Evolutionary conservation across 2,113 vertebrate genomes (phyloP), one percentile per base, ranked within the genome.

Genomic region (Phalacrocorax brasilianus): DNA sequence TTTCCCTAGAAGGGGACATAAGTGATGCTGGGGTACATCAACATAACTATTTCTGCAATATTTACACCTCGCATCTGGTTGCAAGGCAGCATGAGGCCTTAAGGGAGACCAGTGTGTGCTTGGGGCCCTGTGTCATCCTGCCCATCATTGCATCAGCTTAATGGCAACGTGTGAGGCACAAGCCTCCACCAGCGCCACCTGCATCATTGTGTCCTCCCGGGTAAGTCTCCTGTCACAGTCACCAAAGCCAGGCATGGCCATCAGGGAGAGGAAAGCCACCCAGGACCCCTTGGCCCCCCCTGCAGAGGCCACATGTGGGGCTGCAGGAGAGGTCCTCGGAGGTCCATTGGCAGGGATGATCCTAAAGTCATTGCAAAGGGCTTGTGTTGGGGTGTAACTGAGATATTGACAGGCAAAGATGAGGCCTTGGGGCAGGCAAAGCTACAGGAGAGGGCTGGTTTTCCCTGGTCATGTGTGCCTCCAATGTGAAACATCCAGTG

Each of bases 231-330:
- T 50, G 28, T 38, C 66, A 40, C 3, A 44, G 20, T n/a, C 72
- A 35, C 53, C 40, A 91, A 55, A 71, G 27, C 23, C 65, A 74
- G 66, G 27, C 27, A 74, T 0, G 1, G 30, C 5, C 47, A 61
- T 23, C n/a, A 70, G 7, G 24, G 7, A 50, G 35, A 78, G 21
- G 3, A 83, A 26, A 47, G 16, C 13, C 24, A 9, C 62, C 19
- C 9, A 4, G 42, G 24, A 92, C 3, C 21, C 33, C 59, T 61
- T 9, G 4, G 3, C 11, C 3, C 1, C 22, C 19, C 14, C 20
- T 22, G 44, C 1, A 6, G 13, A 66, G 40, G 33, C 62, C 19
- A 40, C 1, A 0, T 2, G 0, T 38, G 42, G 24, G 50, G 12
- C 47, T 81, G 16, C n/a, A 63, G 47, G 47, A 66, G 5, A 55